Base-by-base conservation (phyloP, 2,888 invertebrate genomes). In the Uloborus plumipes region DNA sequence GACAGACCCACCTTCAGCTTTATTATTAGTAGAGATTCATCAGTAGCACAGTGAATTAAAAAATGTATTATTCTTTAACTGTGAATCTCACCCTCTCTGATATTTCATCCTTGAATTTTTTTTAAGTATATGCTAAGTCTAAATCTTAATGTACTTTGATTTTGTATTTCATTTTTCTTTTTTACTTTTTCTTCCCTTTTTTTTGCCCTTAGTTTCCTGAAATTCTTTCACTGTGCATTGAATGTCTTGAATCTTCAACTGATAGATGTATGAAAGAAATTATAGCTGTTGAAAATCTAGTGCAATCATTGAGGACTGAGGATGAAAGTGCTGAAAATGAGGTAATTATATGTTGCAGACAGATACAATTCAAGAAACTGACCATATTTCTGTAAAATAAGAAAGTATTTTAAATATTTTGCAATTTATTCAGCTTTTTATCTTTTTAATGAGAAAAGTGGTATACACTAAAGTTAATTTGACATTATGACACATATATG, bases 261-360 rank as follows among this genome's bases (percentile, higher is more conserved):
- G 66, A 59, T 7, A 61, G 61, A 22, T 50, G 78, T 14, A 71
- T 61, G 2, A 65, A 49, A 16, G 78, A 78, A 50, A 26, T 66
- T n/a, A 47, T 16, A 18, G 22, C 13, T 11, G 58, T 78, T 64
- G 59, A 66, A 72, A 51, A 16, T 1, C 51, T 58, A 11, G 31
- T 59, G 15, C 66, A 72, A 47, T 71, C 78, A 31, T 61, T 78
- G 9, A 31, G 58, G 20, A 9, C 22, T 39, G 20, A 22, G 26
- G 39, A 59, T 39, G 65, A 31, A 18, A 55, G 61, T 39, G 59
- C 49, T 13, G 72, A 51, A 51, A 66, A 26, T 16, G 71, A 72
- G 59, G 71, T 71, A 71, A 20, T 26, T 16, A 1, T 51, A 49
- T 65, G n/a, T 55, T 55, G 18, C 20, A 2, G 6, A 39, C 39